These are phyloP conservation scores for Sinelater perroti DNA, from an alignment of 2,888 invertebrate genomes.

Conservation along the genomic window DNA sequence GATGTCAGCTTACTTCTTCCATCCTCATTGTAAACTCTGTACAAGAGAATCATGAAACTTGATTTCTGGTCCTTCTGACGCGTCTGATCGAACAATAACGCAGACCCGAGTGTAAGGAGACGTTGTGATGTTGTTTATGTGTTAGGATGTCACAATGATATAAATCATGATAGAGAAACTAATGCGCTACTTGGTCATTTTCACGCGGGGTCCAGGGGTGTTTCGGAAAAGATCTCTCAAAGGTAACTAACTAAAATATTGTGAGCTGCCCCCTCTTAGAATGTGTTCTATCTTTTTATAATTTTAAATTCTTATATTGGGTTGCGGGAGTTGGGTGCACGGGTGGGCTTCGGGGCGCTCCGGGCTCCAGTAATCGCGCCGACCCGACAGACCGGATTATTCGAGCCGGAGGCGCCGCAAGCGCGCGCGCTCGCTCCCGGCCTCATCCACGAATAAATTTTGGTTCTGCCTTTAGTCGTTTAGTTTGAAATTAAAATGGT, in stretches of 20 bases:
- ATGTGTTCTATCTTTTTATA: conserved; percentile 58
- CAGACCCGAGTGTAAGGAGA: conserved; percentile 30
- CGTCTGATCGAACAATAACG: no score
- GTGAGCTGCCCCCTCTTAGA: conserved; percentile 63
- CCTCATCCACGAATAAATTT: conserved; percentile 34
- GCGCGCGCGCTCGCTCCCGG: conserved; percentile 21
- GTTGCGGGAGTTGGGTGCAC: conserved; percentile 56
- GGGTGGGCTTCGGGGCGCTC: conserved; percentile 39
- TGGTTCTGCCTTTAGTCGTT: conserved; percentile 54
- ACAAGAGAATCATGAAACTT: no score
- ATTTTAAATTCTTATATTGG: conserved; percentile 48
- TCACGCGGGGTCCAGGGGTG: conserved; percentile 80
- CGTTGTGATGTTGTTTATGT: conserved; percentile 16
- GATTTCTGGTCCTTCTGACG: no score
- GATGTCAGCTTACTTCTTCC: no score
- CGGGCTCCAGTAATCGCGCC: conserved; percentile 21
- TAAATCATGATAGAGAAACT: conserved; percentile 47
- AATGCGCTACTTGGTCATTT: conserved; percentile 62
- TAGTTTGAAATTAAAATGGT: conserved; percentile 49
- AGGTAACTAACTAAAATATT: conserved; percentile 77
- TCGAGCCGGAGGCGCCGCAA: conserved; percentile 13
- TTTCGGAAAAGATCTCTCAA: conserved; percentile 97
- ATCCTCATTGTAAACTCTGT: no score
- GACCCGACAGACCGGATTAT: conserved; percentile 13
- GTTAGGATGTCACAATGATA: conserved; percentile 28